Evolutionary conservation across 2,888 invertebrate species (phyloP), one percentile per base, ranked within the genome.

Genomic region (Mesorhabditis spiculigera): DNA sequence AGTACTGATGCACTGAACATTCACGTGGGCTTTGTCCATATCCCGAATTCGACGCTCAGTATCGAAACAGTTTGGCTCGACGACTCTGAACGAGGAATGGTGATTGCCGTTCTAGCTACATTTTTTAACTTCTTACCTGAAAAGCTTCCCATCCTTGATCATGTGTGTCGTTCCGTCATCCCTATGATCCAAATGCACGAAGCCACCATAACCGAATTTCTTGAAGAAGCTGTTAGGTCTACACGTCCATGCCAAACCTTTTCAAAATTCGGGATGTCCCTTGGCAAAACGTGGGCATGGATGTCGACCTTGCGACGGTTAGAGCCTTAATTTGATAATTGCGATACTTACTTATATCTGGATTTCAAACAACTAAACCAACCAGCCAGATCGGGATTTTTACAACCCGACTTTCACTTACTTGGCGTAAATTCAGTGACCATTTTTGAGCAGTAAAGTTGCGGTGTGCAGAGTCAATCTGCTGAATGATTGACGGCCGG

Each of bases 151-250:
- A 72, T 89, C 88, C 77, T 88, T 87, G 82, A 88, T 86, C 87
- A 89, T 88, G 65, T 87, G 78, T 3, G 88, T 87, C 58, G 85
- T 86, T 4, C 84, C 83, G 61, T 80, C 81, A 2, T 78, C 74
- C 28, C 72, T 61, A 80, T 85, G 68, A 43, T 88, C 84, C 68
- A 90, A 79, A 73, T 86, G 86, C 0, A 90, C 84, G 86, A 88
- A 90, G 16, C 89, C 89, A 1, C 87, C 87, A 76, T 89, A 90
- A 2, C 89, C 89, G 80, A 89, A 90, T 58, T 87, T 80, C 88
- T 87, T 69, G 58, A 79, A 71, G 28, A 28, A 78, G 65, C 73
- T 42, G 13, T 45, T 44, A n/a, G 16, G n/a, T 67, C 8, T 41
- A 28, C 63, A 62, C 28, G 8, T n/a, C 4, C 8, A 65, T 63